A percentile compares a stretch with the other conserved stretches of the same genome.
Evolutionary conservation across 1,140 invertebrate species (phyloP).

Genomic region (Drosophila grimshawi): DNA sequence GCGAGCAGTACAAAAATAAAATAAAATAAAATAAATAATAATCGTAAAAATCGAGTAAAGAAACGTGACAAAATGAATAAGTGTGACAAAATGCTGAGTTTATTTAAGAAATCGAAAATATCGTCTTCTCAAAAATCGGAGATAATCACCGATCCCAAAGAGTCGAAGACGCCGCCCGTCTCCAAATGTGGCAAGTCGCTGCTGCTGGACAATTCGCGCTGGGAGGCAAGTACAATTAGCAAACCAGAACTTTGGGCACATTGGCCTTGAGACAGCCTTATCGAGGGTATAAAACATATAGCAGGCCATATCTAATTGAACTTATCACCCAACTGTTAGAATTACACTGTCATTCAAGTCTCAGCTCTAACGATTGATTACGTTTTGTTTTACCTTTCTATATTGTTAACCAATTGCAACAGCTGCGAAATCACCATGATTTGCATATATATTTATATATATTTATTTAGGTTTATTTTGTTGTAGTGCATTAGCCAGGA

Average conservation of each 20-base stretch:
- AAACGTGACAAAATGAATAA: neutral
- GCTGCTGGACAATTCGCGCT: constrained; percentile 75
- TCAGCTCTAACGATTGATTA: neutral
- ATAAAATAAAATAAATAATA: constrained; percentile 6
- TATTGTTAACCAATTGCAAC: neutral
- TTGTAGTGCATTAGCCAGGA: constrained; percentile 3
- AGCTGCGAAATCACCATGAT: neutral
- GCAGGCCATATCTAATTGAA: constrained; percentile 14
- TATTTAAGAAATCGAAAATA: constrained; percentile 79
- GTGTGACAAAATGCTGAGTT: constrained; percentile 67
- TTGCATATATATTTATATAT: constrained; percentile 3
- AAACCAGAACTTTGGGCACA: constrained; percentile 10
- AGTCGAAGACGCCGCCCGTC: constrained; percentile 63
- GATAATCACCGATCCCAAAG: constrained; percentile 75
- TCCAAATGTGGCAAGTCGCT: constrained; percentile 83
- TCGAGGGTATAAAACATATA: neutral
- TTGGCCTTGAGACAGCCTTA: constrained; percentile 27
- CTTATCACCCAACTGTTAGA: constrained; percentile 9
- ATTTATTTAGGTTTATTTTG: neutral
- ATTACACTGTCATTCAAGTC: constrained; percentile 4
- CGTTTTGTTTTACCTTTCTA: neutral
- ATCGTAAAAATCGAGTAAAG: neutral
- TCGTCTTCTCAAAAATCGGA: constrained; percentile 80
- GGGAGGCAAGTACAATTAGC: constrained; percentile 79
- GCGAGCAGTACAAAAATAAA: constrained; percentile 2